Evolutionary conservation across 2,113 vertebrate genomes (phyloP).

Genomic region (Daphoenositta chrysoptera): DNA sequence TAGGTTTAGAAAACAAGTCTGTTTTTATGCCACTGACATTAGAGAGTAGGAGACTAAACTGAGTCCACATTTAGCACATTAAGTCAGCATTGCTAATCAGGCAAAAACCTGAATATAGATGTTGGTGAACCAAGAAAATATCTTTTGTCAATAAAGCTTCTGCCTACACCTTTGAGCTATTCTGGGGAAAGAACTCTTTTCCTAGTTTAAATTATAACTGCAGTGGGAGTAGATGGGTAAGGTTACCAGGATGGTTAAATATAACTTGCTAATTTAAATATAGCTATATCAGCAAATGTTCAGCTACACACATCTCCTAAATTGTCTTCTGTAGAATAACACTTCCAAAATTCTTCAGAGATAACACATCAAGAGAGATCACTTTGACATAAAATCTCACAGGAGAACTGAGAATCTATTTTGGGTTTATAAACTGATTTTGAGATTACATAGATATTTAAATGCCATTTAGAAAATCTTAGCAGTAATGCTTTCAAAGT

Average conservation of each 20-base stretch:
- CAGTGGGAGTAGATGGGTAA: neutral
- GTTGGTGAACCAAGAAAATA: neutral
- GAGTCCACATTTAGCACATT: neutral
- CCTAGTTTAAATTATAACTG: neutral
- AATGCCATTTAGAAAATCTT: slow-evolving; percentile 8
- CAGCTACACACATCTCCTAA: neutral
- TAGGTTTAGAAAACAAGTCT: neutral
- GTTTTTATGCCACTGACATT: neutral
- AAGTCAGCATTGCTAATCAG: neutral
- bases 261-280: slow-evolving; percentile 31
- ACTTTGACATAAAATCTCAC: slow-evolving; percentile 42
- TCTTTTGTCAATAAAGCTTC: neutral
- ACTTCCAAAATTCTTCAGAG: neutral
- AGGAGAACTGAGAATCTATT: slow-evolving; percentile 22
- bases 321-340: neutral
- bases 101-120: neutral
- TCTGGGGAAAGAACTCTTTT: neutral
- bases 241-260: slow-evolving; percentile 1
- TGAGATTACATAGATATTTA: slow-evolving; percentile 39
- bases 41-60: neutral
- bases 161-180: neutral
- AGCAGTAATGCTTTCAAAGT: neutral
- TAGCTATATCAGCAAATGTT: slow-evolving; percentile 12
- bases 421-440: slow-evolving; percentile 25
- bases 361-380: slow-evolving; percentile 13